A percentile compares a stretch with the other conserved stretches of the same genome.
phyloP scores from a whole-genome alignment of 2,888 invertebrate species.

The Drosophila melanosoma region DNA sequence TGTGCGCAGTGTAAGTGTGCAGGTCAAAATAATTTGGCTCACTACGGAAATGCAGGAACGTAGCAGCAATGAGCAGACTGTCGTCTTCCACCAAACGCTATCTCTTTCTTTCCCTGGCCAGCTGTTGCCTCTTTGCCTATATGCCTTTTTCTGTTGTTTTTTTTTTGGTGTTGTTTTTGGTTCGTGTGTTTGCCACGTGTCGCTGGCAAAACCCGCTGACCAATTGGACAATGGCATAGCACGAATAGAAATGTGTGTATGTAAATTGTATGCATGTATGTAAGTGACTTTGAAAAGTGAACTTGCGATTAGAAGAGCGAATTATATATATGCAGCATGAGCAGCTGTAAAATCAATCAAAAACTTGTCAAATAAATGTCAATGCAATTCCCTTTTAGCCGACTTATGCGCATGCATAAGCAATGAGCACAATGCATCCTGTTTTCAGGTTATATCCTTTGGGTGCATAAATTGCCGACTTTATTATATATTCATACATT shows the following conservation, averaged over 20 bases:
- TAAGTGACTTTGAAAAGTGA: conserved; percentile 64
- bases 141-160: conserved; percentile 4
- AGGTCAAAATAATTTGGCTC: conserved; percentile 76
- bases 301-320: conserved; percentile 66
- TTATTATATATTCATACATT: conserved; percentile 48
- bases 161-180: conserved; percentile 14
- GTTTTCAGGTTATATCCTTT: conserved; percentile 39
- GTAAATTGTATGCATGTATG: conserved; percentile 27
- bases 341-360: conserved; percentile 83
- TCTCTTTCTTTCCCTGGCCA: conserved; percentile 56
- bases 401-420: conserved; percentile 67
- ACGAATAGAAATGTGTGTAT: conserved; percentile 1
- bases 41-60: conserved; percentile 59
- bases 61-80: conserved; percentile 17
- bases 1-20: conserved; percentile 59
- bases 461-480: conserved; percentile 70
- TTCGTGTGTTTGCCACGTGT: conserved; percentile 79
- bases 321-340: conserved; percentile 42
- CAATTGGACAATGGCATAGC: conserved; percentile 55
- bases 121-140: conserved; percentile 59
- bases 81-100: conserved; percentile 38
- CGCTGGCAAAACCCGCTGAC: conserved; percentile 58
- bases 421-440: conserved; percentile 61
- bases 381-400: conserved; percentile 35
- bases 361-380: conserved; percentile 83